Percentiles rank a stretch among this genome's conserved stretches.
phyloP scores from a whole-genome alignment of 2,888 invertebrate species.

The Drosophila melanosoma region DNA sequence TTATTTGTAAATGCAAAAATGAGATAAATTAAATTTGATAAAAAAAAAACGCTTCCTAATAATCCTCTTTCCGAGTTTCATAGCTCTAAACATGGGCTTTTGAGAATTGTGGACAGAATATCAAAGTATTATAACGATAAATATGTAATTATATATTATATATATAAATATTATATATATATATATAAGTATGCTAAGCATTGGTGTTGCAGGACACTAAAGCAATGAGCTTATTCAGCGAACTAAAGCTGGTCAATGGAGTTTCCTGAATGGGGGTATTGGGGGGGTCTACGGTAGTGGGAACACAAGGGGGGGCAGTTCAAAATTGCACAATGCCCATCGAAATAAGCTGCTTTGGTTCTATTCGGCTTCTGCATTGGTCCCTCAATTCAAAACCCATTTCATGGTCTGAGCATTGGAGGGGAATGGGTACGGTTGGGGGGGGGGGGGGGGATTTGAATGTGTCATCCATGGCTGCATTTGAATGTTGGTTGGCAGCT shows the following conservation, averaged over 20 bases:
- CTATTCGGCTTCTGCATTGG: neutral
- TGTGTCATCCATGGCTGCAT: conserved; percentile 20
- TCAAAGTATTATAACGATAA: neutral
- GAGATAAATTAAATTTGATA: no score
- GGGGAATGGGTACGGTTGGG: neutral
- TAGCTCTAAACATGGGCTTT: neutral
- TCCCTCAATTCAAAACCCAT: conserved; percentile 1
- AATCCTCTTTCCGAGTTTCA: neutral
- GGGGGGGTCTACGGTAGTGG: conserved; percentile 6
- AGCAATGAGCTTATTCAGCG: neutral
- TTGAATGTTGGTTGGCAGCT: conserved; percentile 67
- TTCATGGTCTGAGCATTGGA: no score
- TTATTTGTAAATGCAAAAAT: no score
- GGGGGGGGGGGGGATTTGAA: no score
- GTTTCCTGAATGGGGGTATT: neutral
- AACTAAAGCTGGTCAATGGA: neutral
- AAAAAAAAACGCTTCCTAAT: no score
- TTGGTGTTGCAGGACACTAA: neutral
- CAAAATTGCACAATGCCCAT: conserved; percentile 52
- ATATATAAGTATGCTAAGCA: neutral
- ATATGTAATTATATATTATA: neutral
- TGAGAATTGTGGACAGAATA: neutral
- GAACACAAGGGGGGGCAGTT: conserved; percentile 33
- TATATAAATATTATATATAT: no score
- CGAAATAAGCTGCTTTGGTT: conserved; percentile 59